Evolutionary conservation across 2,113 vertebrate genomes (phyloP).

Genomic region (Tiliqua scincoides): DNA sequence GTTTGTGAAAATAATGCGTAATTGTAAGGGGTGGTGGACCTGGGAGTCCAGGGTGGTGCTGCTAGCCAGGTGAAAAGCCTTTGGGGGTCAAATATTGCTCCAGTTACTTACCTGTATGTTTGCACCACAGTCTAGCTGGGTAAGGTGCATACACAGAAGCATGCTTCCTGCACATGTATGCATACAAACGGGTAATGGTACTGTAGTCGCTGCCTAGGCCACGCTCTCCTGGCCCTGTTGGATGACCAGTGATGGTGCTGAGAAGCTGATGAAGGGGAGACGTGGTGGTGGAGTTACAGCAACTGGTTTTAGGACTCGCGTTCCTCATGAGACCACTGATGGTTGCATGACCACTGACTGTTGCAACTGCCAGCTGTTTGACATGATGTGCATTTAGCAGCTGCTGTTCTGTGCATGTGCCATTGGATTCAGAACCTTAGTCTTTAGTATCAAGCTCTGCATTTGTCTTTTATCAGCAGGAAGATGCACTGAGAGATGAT

Average conservation of each 20-base stretch:
- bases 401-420: too few species aligned
- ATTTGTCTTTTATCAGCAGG: conserved; percentile 56
- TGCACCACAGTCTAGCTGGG: neutral
- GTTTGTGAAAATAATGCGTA: neutral
- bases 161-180: neutral
- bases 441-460: neutral
- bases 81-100: neutral
- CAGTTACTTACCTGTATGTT: neutral
- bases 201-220: neutral
- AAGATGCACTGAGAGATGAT: conserved; percentile 60
- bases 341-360: too few species aligned
- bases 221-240: neutral
- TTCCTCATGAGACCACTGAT: too few species aligned
- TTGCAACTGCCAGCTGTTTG: too few species aligned
- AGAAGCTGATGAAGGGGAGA: too few species aligned
- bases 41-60: neutral
- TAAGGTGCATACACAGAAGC: neutral
- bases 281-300: too few species aligned
- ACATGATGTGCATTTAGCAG: too few species aligned
- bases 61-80: neutral
- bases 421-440: neutral
- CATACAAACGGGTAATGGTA: neutral
- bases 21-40: neutral
- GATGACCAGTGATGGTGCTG: neutral
- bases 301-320: too few species aligned